Base-by-base conservation (phyloP, 1,140 invertebrate genomes). In the Drosophila kohkoa region DNA sequence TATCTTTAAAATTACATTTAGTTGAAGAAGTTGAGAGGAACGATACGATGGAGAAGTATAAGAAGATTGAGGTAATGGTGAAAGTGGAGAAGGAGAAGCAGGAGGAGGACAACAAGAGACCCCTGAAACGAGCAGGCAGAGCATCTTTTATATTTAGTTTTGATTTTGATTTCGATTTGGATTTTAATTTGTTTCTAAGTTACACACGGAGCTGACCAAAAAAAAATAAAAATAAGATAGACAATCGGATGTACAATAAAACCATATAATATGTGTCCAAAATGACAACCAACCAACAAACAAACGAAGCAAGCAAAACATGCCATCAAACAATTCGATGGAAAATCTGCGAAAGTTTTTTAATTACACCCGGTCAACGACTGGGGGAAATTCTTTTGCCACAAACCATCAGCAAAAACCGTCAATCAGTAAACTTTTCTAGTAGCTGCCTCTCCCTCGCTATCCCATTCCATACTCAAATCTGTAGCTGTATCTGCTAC, bases 1-100 rank as follows among this genome's bases (percentile, higher is more conserved):
- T 88, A 88, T 88, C 83, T 83, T 89, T 89, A 89, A 87, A 87
- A 83, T 89, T 88, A 88, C 63, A 83, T 88, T 89, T 89, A 83
- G 83, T 88, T 88, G 85, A 78, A 82, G 82, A 87, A 88, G 80
- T 54, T 54, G 51, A 54, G 67, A 67, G 63, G 58, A 41, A 13
- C 65, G 20, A 66, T 69, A 55, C 35, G 55, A 62, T 66, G 55
- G 49, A 60, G 55, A 74, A 68, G 35, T 32, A 15, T 30, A 38
- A 7, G 11, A 4, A n/a, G 51, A 41, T 11, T 8, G 11, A n/a
- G 41, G 41, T 13, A 73, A 57, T 43, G 55, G 58, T 69, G 55
- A 48, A 63, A 46, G 67, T 66, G 32, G 45, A 11, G 6, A 38
- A 7, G 35, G 35, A 71, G 16, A 52, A 45, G 15, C 7, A 55